phyloP scores from a whole-genome alignment of 2,113 vertebrate genomes.

The Onychostruthus taczanowskii region DNA sequence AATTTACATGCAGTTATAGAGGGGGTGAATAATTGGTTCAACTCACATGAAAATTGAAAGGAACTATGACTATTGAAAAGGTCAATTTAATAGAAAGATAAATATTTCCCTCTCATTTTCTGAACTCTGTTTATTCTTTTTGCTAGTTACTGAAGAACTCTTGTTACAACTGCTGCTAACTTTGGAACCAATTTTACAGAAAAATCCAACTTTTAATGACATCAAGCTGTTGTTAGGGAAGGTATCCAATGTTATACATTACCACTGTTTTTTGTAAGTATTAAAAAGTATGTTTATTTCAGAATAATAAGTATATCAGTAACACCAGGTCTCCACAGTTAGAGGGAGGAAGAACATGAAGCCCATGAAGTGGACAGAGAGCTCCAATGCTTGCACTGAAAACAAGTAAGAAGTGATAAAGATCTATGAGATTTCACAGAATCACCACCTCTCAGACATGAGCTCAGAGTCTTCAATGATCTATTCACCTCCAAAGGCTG shows the following conservation, averaged over 20 bases:
- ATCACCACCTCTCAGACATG: not conserved
- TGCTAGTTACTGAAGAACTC: not conserved
- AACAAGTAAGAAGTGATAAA: not conserved
- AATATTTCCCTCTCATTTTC: not conserved
- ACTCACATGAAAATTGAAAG: not conserved
- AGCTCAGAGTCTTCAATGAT: not conserved
- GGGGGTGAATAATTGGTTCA: not conserved
- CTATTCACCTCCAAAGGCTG: not conserved
- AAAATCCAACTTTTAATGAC: not conserved
- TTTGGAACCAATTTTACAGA: not conserved
- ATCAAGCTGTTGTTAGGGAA: not conserved
- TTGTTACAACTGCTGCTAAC: not conserved
- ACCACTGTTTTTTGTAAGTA: not conserved
- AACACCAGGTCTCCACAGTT: not conserved
- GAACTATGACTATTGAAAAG: not conserved
- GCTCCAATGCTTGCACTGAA: accelerated
- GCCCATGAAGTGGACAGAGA: not conserved
- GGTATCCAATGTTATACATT: not conserved
- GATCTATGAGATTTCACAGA: not conserved
- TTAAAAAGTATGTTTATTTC: not conserved
- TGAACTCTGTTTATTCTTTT: not conserved
- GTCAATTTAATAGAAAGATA: not conserved
- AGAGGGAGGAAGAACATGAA: not conserved
- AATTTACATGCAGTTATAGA: not conserved
- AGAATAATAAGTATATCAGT: not conserved